Evolutionary conservation across 2,888 invertebrate genomes (phyloP), one percentile per base, ranked within the genome.

Genomic region (Drosophila kambysellisi): DNA sequence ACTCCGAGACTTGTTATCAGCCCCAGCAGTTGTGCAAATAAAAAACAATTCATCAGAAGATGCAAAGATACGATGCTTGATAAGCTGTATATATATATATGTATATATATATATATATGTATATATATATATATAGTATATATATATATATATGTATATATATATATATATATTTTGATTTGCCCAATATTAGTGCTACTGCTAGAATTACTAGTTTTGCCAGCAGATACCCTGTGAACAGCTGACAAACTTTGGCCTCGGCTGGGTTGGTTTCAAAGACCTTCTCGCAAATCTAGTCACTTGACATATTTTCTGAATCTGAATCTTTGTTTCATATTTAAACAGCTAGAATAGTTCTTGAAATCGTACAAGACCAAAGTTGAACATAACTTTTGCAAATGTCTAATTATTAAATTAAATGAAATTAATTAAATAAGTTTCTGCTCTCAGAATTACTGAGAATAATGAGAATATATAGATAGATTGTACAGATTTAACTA

Each of bases 21-120:
- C 25, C 25, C 20, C 8, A 46, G 29, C 81, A 76, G 25, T 63
- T 76, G 77, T 57, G 71, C 59, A 74, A 75, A 72, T 35, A 72
- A 37, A 46, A 48, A 51, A 56, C 70, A 57, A n/a, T 51, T 33
- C 48, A 58, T 15, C 12, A 33, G n/a, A 51, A 54, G 11, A 46
- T 39, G 56, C 33, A 17, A 51, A 29, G 33, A 29, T 37, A 7
- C 11, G n/a, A 15, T 60, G 56, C 51, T 1, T 25, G 25, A 25
- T 25, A 25, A 25, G 25, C 25, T 25, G 2, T 2, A 25, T 25
- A 25, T 25, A 25, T 25, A 25, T 25, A 25, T 25, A 25, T 2
- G 2, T 25, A 25, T 25, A 25, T 25, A 25, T 25, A 25, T 25
- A 25, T 25, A 3, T 25, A 25, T 25, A 25, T 51, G 39, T 29